Conservation (phyloP, 1,140 invertebrate genomes). For the Hypothenemus hampei region DNA sequence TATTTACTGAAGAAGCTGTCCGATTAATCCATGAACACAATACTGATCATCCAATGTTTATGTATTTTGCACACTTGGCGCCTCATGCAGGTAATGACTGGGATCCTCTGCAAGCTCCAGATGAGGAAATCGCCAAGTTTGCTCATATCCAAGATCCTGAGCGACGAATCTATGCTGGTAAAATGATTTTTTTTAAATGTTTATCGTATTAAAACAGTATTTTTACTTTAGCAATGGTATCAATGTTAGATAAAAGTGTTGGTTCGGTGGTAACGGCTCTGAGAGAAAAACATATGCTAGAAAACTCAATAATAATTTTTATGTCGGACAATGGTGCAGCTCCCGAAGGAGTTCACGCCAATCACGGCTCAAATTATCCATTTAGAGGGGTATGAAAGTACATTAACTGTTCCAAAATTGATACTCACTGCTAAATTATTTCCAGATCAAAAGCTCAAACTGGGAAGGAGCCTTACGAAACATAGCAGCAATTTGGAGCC, state of each 20-base stretch:
- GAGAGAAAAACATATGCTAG: conserved; percentile 59
- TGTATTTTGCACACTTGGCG: conserved; percentile 81
- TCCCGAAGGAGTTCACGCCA: conserved; percentile 62
- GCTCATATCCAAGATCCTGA: conserved; percentile 68
- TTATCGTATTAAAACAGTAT: conserved; percentile 5
- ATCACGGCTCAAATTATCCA: conserved; percentile 84
- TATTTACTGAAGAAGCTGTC: conserved; percentile 74
- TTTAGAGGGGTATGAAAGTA: conserved; percentile 63
- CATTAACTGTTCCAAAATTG: not conserved
- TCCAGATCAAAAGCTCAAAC: conserved; percentile 69
- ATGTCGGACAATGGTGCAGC: conserved; percentile 78
- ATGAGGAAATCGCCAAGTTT: conserved; percentile 70
- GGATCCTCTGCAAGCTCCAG: conserved; percentile 74
- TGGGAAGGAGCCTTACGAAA: conserved; percentile 83
- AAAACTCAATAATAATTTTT: conserved; percentile 72
- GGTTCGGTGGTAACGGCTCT: conserved; percentile 70
- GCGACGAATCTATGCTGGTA: conserved; percentile 66
- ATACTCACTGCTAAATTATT: not conserved
- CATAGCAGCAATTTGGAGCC: conserved; percentile 75
- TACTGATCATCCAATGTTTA: conserved; percentile 64
- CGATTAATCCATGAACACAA: conserved; percentile 65
- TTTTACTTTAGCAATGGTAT: conserved; percentile 71
- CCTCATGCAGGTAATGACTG: conserved; percentile 69
- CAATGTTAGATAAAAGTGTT: conserved; percentile 80
- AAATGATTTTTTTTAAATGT: conserved; percentile 3